A percentile compares a stretch with the other conserved stretches of the same genome.
Conservation (phyloP, 1,140 invertebrate species). For the Drosophila insularis region DNA sequence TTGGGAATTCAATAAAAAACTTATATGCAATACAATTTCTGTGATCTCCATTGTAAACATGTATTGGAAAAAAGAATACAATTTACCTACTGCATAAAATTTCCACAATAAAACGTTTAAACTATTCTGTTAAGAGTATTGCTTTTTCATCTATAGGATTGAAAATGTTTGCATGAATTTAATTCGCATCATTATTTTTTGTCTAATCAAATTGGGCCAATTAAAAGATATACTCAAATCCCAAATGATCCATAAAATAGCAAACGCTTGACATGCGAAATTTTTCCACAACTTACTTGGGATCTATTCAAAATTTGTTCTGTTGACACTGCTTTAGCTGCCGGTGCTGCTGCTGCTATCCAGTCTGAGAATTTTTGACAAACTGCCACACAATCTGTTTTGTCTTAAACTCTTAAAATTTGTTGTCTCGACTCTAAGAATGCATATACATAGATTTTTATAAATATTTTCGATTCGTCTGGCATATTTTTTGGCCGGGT, state of each 20-base stretch:
- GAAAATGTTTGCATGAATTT: not conserved
- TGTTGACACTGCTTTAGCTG: constrained; percentile 46
- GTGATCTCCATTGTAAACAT: not conserved
- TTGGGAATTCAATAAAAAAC: not conserved
- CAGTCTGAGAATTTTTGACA: constrained; percentile 68
- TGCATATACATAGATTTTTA: constrained; percentile 4
- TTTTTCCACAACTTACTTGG: constrained; percentile 72
- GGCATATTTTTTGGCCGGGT: not conserved
- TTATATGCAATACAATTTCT: not conserved
- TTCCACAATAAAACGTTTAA: too few species aligned
- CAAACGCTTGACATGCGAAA: constrained; percentile 35
- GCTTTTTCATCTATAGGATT: not conserved
- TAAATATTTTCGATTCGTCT: constrained; percentile 6
- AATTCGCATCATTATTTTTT: constrained; percentile 24
- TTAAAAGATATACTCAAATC: constrained; percentile 67
- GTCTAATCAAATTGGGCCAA: constrained; percentile 56
- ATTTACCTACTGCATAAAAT: not conserved
- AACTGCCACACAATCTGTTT: constrained; percentile 61
- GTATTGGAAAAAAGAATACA: not conserved
- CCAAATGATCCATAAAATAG: constrained; percentile 69
- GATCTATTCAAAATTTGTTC: constrained; percentile 14
- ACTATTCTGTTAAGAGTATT: not conserved
- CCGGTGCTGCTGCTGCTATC: constrained; percentile 39
- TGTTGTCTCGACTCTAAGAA: not conserved
- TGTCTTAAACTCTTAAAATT: constrained; percentile 38